These are phyloP conservation scores for Rhagophthalmus giganteus DNA, from an alignment of 2,888 invertebrate genomes.

Conservation along the genomic window DNA sequence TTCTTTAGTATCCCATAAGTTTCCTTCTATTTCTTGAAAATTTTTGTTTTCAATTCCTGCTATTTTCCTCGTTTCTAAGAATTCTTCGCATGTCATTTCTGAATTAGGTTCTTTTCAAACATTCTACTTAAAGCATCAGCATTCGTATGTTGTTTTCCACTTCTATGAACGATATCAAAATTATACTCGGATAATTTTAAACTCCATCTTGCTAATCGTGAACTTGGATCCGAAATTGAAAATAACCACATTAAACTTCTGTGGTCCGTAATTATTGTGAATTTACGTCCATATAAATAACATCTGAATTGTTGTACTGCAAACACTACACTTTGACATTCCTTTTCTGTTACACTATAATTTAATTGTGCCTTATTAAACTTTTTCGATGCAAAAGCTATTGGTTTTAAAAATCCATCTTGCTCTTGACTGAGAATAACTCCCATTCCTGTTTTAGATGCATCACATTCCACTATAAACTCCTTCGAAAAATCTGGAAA, in stretches of 20 bases:
- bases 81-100: background rate
- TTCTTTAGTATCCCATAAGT: constrained; percentile 54
- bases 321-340: background rate
- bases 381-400: background rate
- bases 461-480: background rate
- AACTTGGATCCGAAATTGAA: background rate
- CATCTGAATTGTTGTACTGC: constrained; percentile 5
- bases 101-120: background rate
- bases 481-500: background rate
- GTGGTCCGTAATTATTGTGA: constrained; percentile 5
- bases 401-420: background rate
- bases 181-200: constrained; percentile 1
- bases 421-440: constrained; percentile 1
- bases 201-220: background rate
- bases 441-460: background rate
- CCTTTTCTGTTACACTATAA: constrained; percentile 1
- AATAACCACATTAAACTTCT: background rate
- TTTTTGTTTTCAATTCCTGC: background rate
- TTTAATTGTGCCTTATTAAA: constrained; percentile 3
- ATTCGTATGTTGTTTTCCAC: background rate
- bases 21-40: constrained; percentile 41
- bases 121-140: constrained; percentile 1
- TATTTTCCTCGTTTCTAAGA: background rate
- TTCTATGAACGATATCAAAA: constrained; percentile 1
- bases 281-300: constrained; percentile 4